phyloP scores from a whole-genome alignment of 2,113 vertebrate genomes.

The Pseudorectes ferrugineus region DNA sequence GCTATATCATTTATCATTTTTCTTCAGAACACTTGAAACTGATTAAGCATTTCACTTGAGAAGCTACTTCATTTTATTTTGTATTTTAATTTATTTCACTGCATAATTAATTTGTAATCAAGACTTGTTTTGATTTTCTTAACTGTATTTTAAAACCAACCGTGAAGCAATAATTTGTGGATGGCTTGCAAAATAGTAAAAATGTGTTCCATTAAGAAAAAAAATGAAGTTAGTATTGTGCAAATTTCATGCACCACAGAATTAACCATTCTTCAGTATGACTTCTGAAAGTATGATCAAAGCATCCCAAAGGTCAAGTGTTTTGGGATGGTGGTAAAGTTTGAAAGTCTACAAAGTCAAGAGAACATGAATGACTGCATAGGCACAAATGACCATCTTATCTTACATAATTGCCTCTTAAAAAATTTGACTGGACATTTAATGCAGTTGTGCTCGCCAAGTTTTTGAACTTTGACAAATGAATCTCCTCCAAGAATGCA shows the following conservation, averaged over 20 bases:
- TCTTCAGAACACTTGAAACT: conserved; percentile 1
- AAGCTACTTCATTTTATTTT: conserved; percentile 38
- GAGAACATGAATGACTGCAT: neutral
- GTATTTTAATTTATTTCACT: conserved; percentile 41
- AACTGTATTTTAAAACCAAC: conserved; percentile 49
- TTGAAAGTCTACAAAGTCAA: neutral
- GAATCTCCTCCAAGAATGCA: neutral
- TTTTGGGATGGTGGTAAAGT: neutral
- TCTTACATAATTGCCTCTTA: neutral
- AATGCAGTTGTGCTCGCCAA: neutral
- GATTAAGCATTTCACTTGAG: conserved; percentile 21
- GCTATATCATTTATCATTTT: neutral
- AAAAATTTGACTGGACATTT: neutral
- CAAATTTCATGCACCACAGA: neutral
- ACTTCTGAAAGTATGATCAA: neutral
- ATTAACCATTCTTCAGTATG: neutral
- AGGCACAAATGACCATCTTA: neutral
- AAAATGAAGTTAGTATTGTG: neutral
- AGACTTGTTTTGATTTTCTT: conserved; percentile 50
- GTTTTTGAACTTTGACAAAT: neutral
- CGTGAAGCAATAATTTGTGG: neutral
- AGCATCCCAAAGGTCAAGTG: neutral
- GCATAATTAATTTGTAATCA: conserved; percentile 49
- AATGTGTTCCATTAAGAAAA: conserved; percentile 19
- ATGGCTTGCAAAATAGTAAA: conserved; percentile 43